These are phyloP conservation scores for Hesperophylax magnus DNA, from an alignment of 1,140 invertebrate genomes.

Conservation along the genomic window DNA sequence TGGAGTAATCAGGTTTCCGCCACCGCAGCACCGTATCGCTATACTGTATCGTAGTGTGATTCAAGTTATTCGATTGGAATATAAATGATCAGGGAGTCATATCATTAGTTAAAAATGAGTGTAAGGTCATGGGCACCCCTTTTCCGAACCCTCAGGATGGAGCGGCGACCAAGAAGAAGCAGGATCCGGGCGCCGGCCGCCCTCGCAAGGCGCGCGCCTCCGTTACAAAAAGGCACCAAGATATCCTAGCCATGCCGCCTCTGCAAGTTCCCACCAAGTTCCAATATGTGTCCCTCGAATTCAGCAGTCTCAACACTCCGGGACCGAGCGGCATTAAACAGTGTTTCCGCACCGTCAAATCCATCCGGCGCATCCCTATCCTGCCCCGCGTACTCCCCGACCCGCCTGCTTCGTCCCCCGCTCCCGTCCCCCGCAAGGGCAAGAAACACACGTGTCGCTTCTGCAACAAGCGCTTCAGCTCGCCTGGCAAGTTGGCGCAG, in stretches of 20 bases:
- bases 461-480: slow-evolving; percentile 75
- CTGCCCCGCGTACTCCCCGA: neutral
- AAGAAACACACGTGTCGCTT: slow-evolving; percentile 69
- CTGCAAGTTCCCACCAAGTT: slow-evolving; percentile 60
- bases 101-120: slow-evolving; percentile 68
- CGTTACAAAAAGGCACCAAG: slow-evolving; percentile 61
- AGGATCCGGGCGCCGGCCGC: slow-evolving; percentile 31
- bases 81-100: slow-evolving; percentile 61
- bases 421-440: neutral
- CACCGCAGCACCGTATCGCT: neutral
- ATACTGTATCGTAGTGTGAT: slow-evolving; percentile 61
- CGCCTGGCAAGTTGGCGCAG: slow-evolving; percentile 73
- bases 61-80: slow-evolving; percentile 51
- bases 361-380: slow-evolving; percentile 64
- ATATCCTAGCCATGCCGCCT: slow-evolving; percentile 47
- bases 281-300: slow-evolving; percentile 63
- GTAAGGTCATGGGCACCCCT: slow-evolving; percentile 69
- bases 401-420: slow-evolving; percentile 17
- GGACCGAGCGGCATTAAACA: slow-evolving; percentile 68
- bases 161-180: slow-evolving; percentile 59
- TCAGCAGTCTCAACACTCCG: slow-evolving; percentile 61
- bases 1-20: slow-evolving; percentile 26
- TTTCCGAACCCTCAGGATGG: slow-evolving; percentile 65
- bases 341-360: slow-evolving; percentile 67
- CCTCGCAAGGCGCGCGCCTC: slow-evolving; percentile 53